phyloP scores from a whole-genome alignment of 2,888 invertebrate species.

The Meteorus cinctellus region DNA sequence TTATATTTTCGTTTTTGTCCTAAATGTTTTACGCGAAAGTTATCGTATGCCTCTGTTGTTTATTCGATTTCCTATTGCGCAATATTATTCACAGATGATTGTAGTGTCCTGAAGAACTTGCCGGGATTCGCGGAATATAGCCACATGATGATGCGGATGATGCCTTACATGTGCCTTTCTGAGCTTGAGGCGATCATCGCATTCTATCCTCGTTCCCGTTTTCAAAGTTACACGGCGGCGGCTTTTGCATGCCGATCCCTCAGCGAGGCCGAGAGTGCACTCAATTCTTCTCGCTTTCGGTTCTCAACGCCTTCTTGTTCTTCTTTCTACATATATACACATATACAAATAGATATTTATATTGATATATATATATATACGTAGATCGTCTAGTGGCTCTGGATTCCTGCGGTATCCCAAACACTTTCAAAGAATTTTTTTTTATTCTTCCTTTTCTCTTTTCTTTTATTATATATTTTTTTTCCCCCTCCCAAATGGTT shows the following conservation, averaged over 20 bases:
- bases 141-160: slow-evolving; percentile 12
- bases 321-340: background rate
- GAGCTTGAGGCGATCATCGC: slow-evolving; percentile 12
- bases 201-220: slow-evolving; percentile 25
- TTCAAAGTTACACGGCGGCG: slow-evolving; percentile 3
- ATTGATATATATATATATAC: background rate
- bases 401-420: slow-evolving; percentile 20
- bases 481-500: background rate
- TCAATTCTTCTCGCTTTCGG: slow-evolving; percentile 21
- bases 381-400: slow-evolving; percentile 39
- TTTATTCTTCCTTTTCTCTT: slow-evolving; percentile 9
- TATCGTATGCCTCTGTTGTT: background rate
- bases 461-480: background rate
- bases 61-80: slow-evolving; percentile 1
- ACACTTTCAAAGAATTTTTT: slow-evolving; percentile 41
- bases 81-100: slow-evolving; percentile 2
- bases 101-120: slow-evolving; percentile 26
- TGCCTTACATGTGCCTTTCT: slow-evolving; percentile 32
- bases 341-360: slow-evolving; percentile 29
- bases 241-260: slow-evolving; percentile 4
- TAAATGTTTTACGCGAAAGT: background rate
- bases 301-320: slow-evolving; percentile 23
- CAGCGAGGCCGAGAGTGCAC: slow-evolving; percentile 22
- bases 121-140: slow-evolving; percentile 29
- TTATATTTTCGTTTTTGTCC: too few relatives aligned